Evolutionary conservation across 1,140 invertebrate species (phyloP).

Genomic region (Eumaeus atala): DNA sequence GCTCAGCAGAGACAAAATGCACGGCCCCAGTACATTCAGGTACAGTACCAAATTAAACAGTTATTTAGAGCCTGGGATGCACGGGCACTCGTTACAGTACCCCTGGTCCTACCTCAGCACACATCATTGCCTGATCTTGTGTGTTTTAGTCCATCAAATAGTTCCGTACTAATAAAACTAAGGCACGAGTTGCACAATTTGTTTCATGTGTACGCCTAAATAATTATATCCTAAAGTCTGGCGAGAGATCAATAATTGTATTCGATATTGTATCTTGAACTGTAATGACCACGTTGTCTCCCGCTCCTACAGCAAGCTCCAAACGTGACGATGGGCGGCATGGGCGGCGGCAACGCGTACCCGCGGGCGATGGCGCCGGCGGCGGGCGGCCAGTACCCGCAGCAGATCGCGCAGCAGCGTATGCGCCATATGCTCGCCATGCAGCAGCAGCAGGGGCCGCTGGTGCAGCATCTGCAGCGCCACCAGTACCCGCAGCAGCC

Average conservation of each 20-base stretch:
- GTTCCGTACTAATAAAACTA: too few relatives aligned
- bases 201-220: too few relatives aligned
- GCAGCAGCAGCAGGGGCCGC: constrained; percentile 69
- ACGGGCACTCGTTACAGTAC: too few relatives aligned
- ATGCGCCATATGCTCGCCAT: constrained; percentile 77
- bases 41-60: too few relatives aligned
- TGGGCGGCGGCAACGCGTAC: constrained; percentile 78
- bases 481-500: constrained; percentile 72
- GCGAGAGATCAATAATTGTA: too few relatives aligned
- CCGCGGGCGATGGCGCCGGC: constrained; percentile 68
- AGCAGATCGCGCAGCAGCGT: constrained; percentile 74
- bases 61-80: too few relatives aligned
- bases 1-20: constrained; percentile 68
- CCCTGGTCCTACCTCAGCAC: too few relatives aligned
- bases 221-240: too few relatives aligned
- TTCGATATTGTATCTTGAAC: too few relatives aligned
- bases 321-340: constrained; percentile 81
- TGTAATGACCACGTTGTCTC: constrained; percentile 1
- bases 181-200: too few relatives aligned
- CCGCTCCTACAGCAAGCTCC: constrained; percentile 68
- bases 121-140: too few relatives aligned
- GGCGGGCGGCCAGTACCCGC: constrained; percentile 77
- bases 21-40: constrained; percentile 72
- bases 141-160: too few relatives aligned
- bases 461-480: constrained; percentile 74